A percentile compares a stretch with the other conserved stretches of the same genome.
These are phyloP conservation scores for Drosophila paranaensis DNA, from an alignment of 2,888 invertebrate species.

Conservation along the genomic window DNA sequence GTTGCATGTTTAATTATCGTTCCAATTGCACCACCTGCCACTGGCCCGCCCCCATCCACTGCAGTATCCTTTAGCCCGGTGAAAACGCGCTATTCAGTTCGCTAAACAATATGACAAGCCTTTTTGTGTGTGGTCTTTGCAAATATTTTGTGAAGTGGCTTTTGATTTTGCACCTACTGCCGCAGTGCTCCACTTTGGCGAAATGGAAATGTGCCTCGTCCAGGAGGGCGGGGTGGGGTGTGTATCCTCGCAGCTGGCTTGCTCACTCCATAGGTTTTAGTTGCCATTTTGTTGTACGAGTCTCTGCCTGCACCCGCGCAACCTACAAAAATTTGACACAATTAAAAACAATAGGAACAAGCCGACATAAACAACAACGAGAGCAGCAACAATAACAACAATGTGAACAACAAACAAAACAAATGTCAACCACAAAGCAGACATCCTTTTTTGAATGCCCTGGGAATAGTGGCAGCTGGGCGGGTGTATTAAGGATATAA, in stretches of 20 bases:
- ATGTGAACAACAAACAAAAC: conserved; percentile 56
- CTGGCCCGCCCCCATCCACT: too few relatives aligned
- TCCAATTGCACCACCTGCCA: conserved; percentile 34
- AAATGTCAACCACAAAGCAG: conserved; percentile 74
- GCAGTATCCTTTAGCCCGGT: background rate
- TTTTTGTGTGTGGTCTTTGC: conserved; percentile 39
- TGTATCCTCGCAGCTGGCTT: too few relatives aligned
- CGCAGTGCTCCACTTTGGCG: conserved; percentile 67
- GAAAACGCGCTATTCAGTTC: conserved; percentile 31
- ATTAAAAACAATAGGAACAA: conserved; percentile 75
- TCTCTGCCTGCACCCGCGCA: background rate
- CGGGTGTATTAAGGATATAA: background rate
- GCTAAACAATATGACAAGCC: conserved; percentile 49
- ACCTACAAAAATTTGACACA: conserved; percentile 67
- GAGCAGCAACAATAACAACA: conserved; percentile 29
- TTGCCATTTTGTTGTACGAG: background rate
- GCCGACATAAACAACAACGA: conserved; percentile 40
- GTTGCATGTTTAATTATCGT: conserved; percentile 60
- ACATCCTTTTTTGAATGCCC: conserved; percentile 60
- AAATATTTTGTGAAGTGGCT: conserved; percentile 78
- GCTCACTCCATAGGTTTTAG: background rate
- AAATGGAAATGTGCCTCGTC: conserved; percentile 21
- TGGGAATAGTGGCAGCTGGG: background rate
- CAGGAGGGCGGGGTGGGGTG: too few relatives aligned
- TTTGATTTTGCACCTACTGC: conserved; percentile 77